Conservation (phyloP, 2,113 vertebrate species). For the Motacilla tschutschensis region DNA sequence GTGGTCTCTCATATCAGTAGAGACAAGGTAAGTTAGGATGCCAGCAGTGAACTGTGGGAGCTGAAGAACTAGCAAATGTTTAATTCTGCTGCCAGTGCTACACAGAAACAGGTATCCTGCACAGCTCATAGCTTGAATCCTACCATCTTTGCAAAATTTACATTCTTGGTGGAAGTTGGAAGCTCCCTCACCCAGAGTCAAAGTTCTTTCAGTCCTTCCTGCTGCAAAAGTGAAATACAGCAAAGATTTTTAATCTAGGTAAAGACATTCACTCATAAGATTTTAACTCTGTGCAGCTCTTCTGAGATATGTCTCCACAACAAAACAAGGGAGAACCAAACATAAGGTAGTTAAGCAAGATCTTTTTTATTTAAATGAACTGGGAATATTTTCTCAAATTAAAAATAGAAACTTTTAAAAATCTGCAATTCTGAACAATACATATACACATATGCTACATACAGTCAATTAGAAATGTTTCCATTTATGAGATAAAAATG, state of each 20-base stretch:
- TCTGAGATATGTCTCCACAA: background rate
- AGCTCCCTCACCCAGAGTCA: background rate
- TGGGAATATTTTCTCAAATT: slow-evolving; percentile 48
- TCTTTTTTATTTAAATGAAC: slow-evolving; percentile 64
- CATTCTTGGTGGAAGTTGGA: background rate
- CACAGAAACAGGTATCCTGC: background rate
- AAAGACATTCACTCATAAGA: background rate
- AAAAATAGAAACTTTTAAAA: slow-evolving; percentile 66
- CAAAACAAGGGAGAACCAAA: background rate
- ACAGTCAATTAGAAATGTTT: slow-evolving; percentile 39
- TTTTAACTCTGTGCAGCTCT: background rate
- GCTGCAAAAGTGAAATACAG: background rate
- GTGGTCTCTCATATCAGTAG: background rate
- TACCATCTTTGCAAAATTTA: background rate
- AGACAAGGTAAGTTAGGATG: background rate
- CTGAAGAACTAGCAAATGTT: background rate
- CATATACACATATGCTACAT: slow-evolving; percentile 50
- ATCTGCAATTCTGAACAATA: slow-evolving; percentile 51
- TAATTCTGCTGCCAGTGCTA: background rate
- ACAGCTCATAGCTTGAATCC: background rate
- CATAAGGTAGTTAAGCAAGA: slow-evolving; percentile 17
- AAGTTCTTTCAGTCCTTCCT: background rate
- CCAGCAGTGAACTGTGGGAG: background rate
- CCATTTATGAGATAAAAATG: background rate
- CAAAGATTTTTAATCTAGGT: background rate